Evolutionary conservation across 2,797 vertebrate genomes (phyloP).

Genomic region (Rhinatrema bivittatum): DNA sequence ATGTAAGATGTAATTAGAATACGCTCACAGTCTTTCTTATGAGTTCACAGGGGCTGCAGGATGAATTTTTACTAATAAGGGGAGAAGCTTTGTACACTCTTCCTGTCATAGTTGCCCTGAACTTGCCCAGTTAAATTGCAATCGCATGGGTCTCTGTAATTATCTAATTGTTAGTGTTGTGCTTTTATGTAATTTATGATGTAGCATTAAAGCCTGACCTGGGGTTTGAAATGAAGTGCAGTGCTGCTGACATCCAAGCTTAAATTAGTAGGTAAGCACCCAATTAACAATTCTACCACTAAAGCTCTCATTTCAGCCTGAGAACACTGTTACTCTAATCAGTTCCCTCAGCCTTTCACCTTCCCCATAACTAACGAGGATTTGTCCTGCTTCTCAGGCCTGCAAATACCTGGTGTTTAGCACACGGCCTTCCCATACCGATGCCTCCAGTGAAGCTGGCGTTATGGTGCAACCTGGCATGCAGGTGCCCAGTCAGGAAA

Average conservation of each 20-base stretch:
- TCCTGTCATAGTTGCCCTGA: conserved; percentile 54
- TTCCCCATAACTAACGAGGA: conserved; percentile 56
- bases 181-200: conserved; percentile 89
- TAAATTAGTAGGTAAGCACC: conserved; percentile 66
- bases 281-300: conserved; percentile 57
- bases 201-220: conserved; percentile 85
- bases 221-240: conserved; percentile 81
- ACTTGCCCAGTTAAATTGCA: conserved; percentile 66
- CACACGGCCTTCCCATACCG: conserved; percentile 39
- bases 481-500: conserved; percentile 9
- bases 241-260: conserved; percentile 56
- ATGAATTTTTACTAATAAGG: conserved; percentile 32
- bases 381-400: conserved; percentile 49
- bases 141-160: conserved; percentile 82
- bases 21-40: conserved; percentile 39
- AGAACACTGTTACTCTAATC: conserved; percentile 59
- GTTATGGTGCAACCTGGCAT: too few species aligned
- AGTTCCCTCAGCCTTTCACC: conserved; percentile 57
- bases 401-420: conserved; percentile 44
- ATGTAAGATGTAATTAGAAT: conserved; percentile 36
- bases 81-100: conserved; percentile 37
- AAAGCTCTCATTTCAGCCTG: conserved; percentile 58
- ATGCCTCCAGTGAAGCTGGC: conserved; percentile 32
- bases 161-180: conserved; percentile 91
- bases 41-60: conserved; percentile 19